Evolutionary conservation across 2,797 vertebrate genomes (phyloP).

Genomic region (Gadopsis marmoratus): DNA sequence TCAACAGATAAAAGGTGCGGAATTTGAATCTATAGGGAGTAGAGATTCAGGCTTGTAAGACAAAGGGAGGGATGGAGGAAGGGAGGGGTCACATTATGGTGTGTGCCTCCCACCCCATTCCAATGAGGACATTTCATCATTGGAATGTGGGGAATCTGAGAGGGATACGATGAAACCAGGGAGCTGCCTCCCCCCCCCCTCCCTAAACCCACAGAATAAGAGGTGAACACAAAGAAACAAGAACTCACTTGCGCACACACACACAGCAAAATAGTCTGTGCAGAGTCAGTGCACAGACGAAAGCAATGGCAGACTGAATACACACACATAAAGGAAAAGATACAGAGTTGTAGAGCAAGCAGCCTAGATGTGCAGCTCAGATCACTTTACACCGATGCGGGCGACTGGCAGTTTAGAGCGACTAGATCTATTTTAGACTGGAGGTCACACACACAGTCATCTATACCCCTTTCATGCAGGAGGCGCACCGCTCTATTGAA

Average conservation of each 20-base stretch:
- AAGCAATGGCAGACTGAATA: slow-evolving; percentile 62
- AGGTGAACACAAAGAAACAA: slow-evolving; percentile 60
- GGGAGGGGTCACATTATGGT: slow-evolving; percentile 20
- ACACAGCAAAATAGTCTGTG: slow-evolving; percentile 25
- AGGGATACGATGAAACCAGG: slow-evolving; percentile 63
- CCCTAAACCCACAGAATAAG: slow-evolving; percentile 46
- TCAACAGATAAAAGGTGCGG: neutral
- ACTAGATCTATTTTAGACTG: slow-evolving; percentile 63
- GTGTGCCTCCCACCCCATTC: slow-evolving; percentile 13
- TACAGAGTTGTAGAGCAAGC: slow-evolving; percentile 33
- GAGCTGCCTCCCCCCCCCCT: slow-evolving; percentile 42
- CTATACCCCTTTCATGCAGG: slow-evolving; percentile 15
- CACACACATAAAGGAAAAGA: slow-evolving; percentile 41
- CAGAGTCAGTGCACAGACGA: slow-evolving; percentile 48
- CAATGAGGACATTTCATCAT: slow-evolving; percentile 69
- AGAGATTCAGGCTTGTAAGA: slow-evolving; percentile 2
- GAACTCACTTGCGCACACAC: slow-evolving; percentile 27
- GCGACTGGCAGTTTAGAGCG: slow-evolving; percentile 53
- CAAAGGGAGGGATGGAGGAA: neutral
- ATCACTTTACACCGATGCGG: slow-evolving; percentile 73
- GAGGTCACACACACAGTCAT: slow-evolving; percentile 34
- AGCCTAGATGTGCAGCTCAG: slow-evolving; percentile 45
- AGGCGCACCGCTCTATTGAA: slow-evolving; percentile 8
- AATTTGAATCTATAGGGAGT: neutral
- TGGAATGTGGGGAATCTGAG: slow-evolving; percentile 66